phyloP scores from a whole-genome alignment of 2,888 invertebrate genomes.

The Celastrina argiolus region DNA sequence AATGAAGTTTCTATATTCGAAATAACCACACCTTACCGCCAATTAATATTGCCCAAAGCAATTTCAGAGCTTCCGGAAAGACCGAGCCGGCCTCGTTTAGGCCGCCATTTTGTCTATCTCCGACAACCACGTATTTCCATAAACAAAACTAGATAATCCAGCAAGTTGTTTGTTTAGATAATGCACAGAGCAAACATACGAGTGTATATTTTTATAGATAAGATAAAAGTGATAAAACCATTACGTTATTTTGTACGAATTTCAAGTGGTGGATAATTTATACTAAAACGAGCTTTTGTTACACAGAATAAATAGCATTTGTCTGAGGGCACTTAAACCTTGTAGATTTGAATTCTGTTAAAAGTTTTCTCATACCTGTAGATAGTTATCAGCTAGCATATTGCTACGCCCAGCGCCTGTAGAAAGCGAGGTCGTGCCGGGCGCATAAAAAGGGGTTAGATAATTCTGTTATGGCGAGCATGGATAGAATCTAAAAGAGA shows the following conservation, averaged over 20 bases:
- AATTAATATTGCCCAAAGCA: constrained; percentile 29
- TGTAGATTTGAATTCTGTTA: neutral
- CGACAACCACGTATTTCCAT: constrained; percentile 18
- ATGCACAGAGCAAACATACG: neutral
- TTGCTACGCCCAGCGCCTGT: constrained; percentile 9
- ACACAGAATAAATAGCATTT: neutral
- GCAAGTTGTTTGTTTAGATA: constrained; percentile 1
- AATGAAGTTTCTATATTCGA: constrained; percentile 23
- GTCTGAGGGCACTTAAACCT: neutral
- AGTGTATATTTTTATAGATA: neutral
- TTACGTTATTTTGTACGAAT: neutral
- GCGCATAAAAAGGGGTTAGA: constrained; percentile 7
- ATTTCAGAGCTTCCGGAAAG: constrained; percentile 29
- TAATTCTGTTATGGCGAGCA: constrained; percentile 2
- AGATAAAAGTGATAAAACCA: neutral
- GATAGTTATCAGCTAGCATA: neutral
- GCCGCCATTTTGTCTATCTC: constrained; percentile 23
- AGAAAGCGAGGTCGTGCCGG: neutral
- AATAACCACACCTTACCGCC: constrained; percentile 26
- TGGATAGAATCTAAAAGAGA: constrained; percentile 17
- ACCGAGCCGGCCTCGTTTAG: constrained; percentile 7
- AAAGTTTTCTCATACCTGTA: constrained; percentile 9
- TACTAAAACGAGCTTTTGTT: neutral
- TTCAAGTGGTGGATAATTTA: neutral
- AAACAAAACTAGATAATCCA: constrained; percentile 10